Base-by-base conservation (phyloP, 1,140 invertebrate species). In the Drosophila littoralis region DNA sequence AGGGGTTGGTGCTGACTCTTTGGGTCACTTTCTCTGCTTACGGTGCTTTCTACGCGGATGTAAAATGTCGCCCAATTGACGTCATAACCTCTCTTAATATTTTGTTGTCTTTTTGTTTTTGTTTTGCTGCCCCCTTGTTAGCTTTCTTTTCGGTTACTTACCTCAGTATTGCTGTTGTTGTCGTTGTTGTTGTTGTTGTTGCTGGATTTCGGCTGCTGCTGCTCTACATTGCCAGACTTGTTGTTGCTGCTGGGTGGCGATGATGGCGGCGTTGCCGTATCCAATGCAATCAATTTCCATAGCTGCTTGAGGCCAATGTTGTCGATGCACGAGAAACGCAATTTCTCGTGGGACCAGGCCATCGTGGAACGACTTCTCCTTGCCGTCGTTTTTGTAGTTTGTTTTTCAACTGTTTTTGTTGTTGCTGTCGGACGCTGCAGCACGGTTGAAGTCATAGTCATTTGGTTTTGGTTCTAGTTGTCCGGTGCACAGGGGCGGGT, bases 381-480 rank as follows among this genome's bases (percentile, higher is more conserved):
- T 55, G 54, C 51, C 58, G 59, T 54, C 66, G 71, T 12, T 70
- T 69, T 73, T 51, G 69, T 45, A 63, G 66, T 13, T 73, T 72
- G 48, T 80, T 67, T 59, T 42, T 76, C 78, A 52, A 61, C 65
- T 64, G 73, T 52, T 48, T 46, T 48, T 60, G 72, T 65, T 71
- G 73, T 72, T 64, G 66, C 45, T 54, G 77, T 70, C 61, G 89
- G 84, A 60, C 85, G 83, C 70, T 91, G 91, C 59, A 92, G 75
- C 66, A 92, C 70, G 54, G 91, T 92, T 77, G 91, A 91, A 91
- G 88, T 91, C 91, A 92, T 92, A 88, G 83, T 88, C 83, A 88
- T 89, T 88, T 79, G 71, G 72, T 46, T 50, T 50, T 40, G 42
- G 55, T 70, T 67, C 50, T 48, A 61, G 28, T 48, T 50, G 48